Percentiles rank a stretch among this genome's conserved stretches.
Evolutionary conservation across 2,113 vertebrate genomes (phyloP).

Genomic region (Epinephelus cyanopodus): DNA sequence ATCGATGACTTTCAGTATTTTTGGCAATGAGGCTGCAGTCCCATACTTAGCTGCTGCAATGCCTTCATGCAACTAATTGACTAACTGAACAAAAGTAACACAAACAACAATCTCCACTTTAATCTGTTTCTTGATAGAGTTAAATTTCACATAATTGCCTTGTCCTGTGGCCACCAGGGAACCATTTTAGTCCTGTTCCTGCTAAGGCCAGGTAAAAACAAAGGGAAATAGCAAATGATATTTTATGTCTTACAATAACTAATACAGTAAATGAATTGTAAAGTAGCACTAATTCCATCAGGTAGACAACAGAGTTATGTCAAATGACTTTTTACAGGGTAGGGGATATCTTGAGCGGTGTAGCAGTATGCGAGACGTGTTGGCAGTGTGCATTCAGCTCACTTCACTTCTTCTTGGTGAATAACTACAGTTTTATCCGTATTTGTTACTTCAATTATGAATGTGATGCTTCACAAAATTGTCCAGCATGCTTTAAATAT

Average conservation of each 20-base stretch:
- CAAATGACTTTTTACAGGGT: background rate
- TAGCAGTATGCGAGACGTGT: too few relatives aligned
- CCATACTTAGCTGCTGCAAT: background rate
- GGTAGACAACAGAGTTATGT: background rate
- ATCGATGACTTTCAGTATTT: background rate
- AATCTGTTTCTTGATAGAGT: background rate
- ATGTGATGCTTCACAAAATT: too few relatives aligned
- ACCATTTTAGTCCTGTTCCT: too few relatives aligned
- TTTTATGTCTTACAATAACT: background rate
- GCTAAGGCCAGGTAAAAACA: too few relatives aligned
- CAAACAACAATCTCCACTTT: background rate
- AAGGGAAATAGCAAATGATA: too few relatives aligned
- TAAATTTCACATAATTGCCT: background rate
- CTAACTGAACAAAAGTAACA: background rate
- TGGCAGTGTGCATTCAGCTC: too few relatives aligned
- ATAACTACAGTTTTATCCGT: too few relatives aligned
- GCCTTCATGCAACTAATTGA: background rate
- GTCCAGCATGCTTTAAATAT: too few relatives aligned
- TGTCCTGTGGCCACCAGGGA: too few relatives aligned
- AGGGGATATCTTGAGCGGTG: too few relatives aligned
- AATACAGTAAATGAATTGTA: background rate
- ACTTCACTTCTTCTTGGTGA: too few relatives aligned
- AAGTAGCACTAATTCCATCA: background rate
- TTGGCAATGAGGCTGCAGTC: background rate
- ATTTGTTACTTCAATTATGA: too few relatives aligned